Conservation (phyloP, 2,888 invertebrate genomes). For the Mycalesis mineus region DNA sequence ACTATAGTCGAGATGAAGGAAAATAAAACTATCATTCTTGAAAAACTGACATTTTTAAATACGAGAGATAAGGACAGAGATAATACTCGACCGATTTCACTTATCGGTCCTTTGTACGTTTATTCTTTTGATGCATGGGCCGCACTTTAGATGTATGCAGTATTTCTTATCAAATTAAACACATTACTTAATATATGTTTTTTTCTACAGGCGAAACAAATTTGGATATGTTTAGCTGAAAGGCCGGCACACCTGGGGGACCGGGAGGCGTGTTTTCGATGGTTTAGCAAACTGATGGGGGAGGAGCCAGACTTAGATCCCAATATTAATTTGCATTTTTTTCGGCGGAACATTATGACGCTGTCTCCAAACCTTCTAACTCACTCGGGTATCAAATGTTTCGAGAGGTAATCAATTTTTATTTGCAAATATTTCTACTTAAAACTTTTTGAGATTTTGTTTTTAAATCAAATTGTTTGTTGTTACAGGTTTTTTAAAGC, state of each 20-base stretch:
- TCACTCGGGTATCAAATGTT: slow-evolving; percentile 96
- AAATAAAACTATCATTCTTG: too few species aligned
- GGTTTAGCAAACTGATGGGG: slow-evolving; percentile 98
- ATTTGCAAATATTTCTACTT: not conserved
- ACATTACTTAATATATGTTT: slow-evolving; percentile 7
- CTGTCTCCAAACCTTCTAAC: slow-evolving; percentile 94
- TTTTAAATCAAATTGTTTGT: not conserved
- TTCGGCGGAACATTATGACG: slow-evolving; percentile 95
- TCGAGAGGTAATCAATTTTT: slow-evolving; percentile 73
- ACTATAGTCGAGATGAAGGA: too few species aligned
- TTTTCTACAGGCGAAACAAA: slow-evolving; percentile 86
- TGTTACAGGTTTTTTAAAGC: slow-evolving; percentile 89
- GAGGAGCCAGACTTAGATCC: slow-evolving; percentile 98
- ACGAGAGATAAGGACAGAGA: too few species aligned
- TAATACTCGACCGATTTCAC: too few species aligned
- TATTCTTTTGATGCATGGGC: too few species aligned
- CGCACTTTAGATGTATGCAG: too few species aligned
- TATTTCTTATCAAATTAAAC: too few species aligned
- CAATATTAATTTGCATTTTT: slow-evolving; percentile 96
- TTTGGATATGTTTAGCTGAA: slow-evolving; percentile 97
- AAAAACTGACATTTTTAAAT: too few species aligned
- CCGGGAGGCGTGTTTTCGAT: slow-evolving; percentile 97
- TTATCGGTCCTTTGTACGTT: too few species aligned
- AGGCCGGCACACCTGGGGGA: slow-evolving; percentile 94
- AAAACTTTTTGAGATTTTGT: not conserved